Evolutionary conservation across 1,140 invertebrate species (phyloP), one percentile per base, ranked within the genome.

Genomic region (Pararge aegeria): DNA sequence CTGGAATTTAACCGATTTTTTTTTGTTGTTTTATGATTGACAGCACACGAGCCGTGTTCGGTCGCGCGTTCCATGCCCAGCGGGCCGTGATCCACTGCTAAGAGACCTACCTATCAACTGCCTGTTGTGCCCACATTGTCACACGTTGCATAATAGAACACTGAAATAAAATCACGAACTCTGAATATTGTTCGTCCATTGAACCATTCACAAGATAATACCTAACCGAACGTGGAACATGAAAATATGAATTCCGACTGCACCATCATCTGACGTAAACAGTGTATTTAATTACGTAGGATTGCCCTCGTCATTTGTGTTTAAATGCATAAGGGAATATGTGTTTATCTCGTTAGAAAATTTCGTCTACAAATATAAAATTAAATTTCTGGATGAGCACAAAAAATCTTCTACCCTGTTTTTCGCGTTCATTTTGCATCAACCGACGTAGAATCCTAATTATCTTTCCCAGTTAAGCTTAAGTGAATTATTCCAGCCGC

Each of bases 391-490:
- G 87, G 85, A 89, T 83, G 87, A 89, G 87, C 80, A 70, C 75
- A 81, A 89, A 87, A 86, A 87, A 85, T 87, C 87, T 80, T 79
- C 80, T 67, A 80, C 75, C 78, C 78, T 83, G 78, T 85, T 89
- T 87, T 87, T 87, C 78, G 82, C 80, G 78, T 89, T 87, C 84
- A 84, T 89, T 89, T 87, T 87, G 84, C 87, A 89, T 89, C 80
- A 87, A 85, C 82, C 79, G 71, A 84, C 81, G 87, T 87, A 87
- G 84, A 87, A 87, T 89, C 87, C 87, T 87, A 89, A 89, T 89
- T 89, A 89, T 89, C 87, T 87, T 87, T 89, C 75, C 83, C 82
- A 87, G 87, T 89, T 87, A 87, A 89, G 82, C 86, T 87, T 89
- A 87, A 89, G 84, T 89, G 84, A 89, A 89, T 89, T 89, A 89